Evolutionary conservation across 35 echinoderm and acorn worm species (phyloP), one percentile per base, ranked within the genome.

Genomic region (Acanthaster planci): DNA sequence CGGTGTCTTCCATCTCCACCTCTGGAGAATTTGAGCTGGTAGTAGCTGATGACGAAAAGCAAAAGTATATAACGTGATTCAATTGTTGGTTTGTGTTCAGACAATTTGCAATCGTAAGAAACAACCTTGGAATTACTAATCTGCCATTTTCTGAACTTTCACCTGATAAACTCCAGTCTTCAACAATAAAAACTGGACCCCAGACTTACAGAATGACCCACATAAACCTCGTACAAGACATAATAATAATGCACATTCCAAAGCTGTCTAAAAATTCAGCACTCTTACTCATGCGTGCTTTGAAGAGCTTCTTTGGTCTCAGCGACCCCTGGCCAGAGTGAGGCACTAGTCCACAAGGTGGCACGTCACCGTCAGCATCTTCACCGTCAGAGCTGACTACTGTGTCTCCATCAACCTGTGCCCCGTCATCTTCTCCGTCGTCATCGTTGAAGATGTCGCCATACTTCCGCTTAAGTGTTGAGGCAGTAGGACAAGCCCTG

Each of bases 221-320:
- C 52, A 10, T 55, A 21, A 55, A 21, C 52, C 21, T 21, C 0
- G 10, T 55, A 55, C 10, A 10, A 55, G 21, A 55, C 10, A 55
- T 0, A 55, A 55, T 14, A 55, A 0, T 14, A 54, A 54, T 54
- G 21, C 0, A 55, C 10, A 55, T 14, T 14, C 10, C 0, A 55
- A 55, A 55, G 21, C 0, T 14, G 21, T 14, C 52, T 0, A 21
- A 55, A 21, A 55, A 55, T 14, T 55, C 52, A 55, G 10, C 52
- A 10, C 52, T 55, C 10, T 26, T 59, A 14, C 2, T 14, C 64
- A 7, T 31, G 30, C 64, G 21, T 72, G 21, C n/a, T 29, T 72
- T 72, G 64, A 72, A 72, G 64, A 72, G 64, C 34, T 72, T 72
- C 64, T 72, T 72, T 4, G 64, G 64, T 34, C 64, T 72, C 26